A percentile compares a stretch with the other conserved stretches of the same genome.
Conservation (phyloP, 2,888 invertebrate genomes). For the Criorhina ranunculi region DNA sequence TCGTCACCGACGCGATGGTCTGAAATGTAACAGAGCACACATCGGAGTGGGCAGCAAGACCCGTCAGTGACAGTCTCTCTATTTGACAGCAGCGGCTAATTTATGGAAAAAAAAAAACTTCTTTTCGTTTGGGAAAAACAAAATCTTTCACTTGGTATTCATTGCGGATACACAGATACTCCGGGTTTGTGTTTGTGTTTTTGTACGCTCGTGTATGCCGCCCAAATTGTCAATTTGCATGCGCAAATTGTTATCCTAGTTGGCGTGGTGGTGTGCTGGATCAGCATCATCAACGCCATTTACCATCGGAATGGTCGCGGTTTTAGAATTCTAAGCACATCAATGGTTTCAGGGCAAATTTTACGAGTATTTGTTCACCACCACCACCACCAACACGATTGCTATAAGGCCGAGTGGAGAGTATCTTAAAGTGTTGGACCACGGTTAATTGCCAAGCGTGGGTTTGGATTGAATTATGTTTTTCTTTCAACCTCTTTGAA, state of each 20-base stretch:
- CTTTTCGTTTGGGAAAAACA: conserved; percentile 39
- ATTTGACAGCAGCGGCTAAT: conserved; percentile 49
- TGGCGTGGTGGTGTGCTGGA: conserved; percentile 31
- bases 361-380: conserved; percentile 16
- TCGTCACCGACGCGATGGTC: conserved; percentile 3
- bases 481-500: conserved; percentile 1
- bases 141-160: conserved; percentile 52
- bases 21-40: conserved; percentile 51
- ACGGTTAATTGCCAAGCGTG: conserved; percentile 36
- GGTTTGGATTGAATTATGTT: conserved; percentile 28
- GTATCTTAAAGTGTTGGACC: conserved; percentile 36
- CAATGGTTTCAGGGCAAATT: conserved; percentile 61
- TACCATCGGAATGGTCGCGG: conserved; percentile 7
- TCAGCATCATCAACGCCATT: conserved; percentile 55
- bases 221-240: conserved; percentile 64
- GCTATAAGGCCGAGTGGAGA: not conserved
- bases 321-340: conserved; percentile 53
- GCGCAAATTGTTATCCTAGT: conserved; percentile 43
- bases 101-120: conserved; percentile 50
- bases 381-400: no score
- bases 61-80: conserved; percentile 12
- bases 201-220: conserved; percentile 23
- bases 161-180: not conserved
- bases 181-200: conserved; percentile 7
- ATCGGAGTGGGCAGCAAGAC: conserved; percentile 27